A percentile compares a stretch with the other conserved stretches of the same genome.
Conservation (phyloP, 1,140 invertebrate genomes). For the Hyphantria cunea region DNA sequence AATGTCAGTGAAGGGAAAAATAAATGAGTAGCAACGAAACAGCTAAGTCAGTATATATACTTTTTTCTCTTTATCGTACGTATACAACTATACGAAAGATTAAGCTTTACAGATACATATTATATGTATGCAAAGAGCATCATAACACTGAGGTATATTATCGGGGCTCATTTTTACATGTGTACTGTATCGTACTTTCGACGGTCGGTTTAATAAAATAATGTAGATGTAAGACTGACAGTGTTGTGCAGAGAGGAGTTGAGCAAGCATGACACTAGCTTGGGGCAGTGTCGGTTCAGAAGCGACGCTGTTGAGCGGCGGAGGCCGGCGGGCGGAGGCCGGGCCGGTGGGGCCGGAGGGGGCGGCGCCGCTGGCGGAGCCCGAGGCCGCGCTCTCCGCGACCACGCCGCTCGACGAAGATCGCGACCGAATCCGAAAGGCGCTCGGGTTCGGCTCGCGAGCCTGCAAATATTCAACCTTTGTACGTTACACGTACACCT, state of each 20-base stretch:
- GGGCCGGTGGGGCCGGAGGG: constrained; percentile 2
- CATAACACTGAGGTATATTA: no score
- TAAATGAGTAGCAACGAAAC: no score
- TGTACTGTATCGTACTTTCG: neutral
- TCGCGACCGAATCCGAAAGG: constrained; percentile 63
- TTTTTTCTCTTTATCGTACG: no score
- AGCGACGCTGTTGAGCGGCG: constrained; percentile 73
- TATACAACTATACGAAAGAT: no score
- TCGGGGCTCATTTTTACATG: no score
- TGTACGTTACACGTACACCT: constrained; percentile 25
- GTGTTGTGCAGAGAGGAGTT: constrained; percentile 72
- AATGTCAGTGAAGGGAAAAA: no score
- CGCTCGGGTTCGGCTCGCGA: constrained; percentile 49
- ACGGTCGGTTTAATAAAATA: constrained; percentile 7
- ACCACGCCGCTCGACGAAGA: constrained; percentile 56
- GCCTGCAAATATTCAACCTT: constrained; percentile 40
- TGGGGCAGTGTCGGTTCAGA: constrained; percentile 77
- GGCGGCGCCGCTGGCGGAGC: constrained; percentile 13
- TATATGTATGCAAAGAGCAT: no score
- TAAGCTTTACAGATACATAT: no score
- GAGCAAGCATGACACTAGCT: constrained; percentile 75
- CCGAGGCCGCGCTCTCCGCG: constrained; percentile 33
- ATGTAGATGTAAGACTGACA: constrained; percentile 49
- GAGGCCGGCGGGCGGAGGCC: constrained; percentile 47
- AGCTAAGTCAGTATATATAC: no score